phyloP scores from a whole-genome alignment of 2,888 invertebrate genomes.

The Uropetala carovei region DNA sequence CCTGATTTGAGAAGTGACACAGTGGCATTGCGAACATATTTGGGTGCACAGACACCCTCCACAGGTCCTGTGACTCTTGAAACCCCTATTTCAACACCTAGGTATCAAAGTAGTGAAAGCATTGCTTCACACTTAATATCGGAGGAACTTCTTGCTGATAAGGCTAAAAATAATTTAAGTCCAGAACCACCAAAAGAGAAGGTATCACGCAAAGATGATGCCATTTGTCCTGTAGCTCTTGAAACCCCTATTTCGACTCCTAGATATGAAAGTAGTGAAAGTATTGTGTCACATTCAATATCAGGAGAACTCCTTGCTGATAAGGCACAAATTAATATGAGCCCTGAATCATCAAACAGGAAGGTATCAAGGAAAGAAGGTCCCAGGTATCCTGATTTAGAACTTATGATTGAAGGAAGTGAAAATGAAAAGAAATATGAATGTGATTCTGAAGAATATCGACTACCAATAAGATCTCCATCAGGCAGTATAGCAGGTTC shows the following conservation, averaged over 20 bases:
- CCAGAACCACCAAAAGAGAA: not conserved
- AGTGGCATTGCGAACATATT: not conserved
- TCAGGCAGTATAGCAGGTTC: not conserved
- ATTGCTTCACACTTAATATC: not conserved
- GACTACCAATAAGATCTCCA: not conserved
- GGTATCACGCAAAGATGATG: not conserved
- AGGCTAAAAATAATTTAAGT: not conserved
- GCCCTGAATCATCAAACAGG: not conserved
- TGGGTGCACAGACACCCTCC: slow-evolving; percentile 36
- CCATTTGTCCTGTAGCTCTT: not conserved
- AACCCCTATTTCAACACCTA: slow-evolving; percentile 5
- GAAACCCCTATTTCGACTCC: not conserved
- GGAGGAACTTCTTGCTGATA: not conserved
- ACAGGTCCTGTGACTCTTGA: not conserved
- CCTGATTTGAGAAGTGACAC: slow-evolving; percentile 36
- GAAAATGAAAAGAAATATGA: not conserved
- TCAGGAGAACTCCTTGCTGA: not conserved
- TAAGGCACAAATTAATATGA: not conserved
- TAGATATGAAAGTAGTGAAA: not conserved
- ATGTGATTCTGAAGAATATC: not conserved
- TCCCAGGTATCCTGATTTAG: not conserved
- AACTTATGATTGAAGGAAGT: not conserved
- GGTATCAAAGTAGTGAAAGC: not conserved
- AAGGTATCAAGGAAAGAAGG: not conserved
- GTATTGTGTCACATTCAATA: not conserved